A percentile compares a stretch with the other conserved stretches of the same genome.
phyloP scores from a whole-genome alignment of 2,797 vertebrate species.

The Sternarchorhynchus goeldii region DNA sequence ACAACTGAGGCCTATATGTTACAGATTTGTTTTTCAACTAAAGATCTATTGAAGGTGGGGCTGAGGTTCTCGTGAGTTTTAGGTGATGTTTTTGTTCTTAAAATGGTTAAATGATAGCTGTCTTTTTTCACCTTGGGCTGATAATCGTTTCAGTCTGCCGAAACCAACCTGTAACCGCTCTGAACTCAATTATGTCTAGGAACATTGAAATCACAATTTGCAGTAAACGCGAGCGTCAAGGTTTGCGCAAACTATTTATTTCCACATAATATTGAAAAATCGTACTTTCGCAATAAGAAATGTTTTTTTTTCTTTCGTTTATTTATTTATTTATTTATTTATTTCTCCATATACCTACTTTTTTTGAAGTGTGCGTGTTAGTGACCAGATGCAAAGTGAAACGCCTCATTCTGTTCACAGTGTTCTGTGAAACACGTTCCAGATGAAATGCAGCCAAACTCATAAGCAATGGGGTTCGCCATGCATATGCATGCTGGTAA shows the following conservation, averaged over 20 bases:
- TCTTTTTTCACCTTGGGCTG: slow-evolving; percentile 57
- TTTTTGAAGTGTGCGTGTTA: slow-evolving; percentile 9
- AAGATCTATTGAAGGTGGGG: slow-evolving; percentile 47
- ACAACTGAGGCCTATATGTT: slow-evolving; percentile 49
- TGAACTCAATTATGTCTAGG: background rate
- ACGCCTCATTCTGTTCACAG: slow-evolving; percentile 28
- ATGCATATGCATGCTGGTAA: slow-evolving; percentile 33
- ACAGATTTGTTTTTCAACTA: slow-evolving; percentile 35
- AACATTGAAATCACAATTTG: background rate
- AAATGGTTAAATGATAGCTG: slow-evolving; percentile 57
- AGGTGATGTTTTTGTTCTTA: slow-evolving; percentile 55
- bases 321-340: no score
- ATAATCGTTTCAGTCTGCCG: slow-evolving; percentile 65
- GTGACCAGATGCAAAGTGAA: slow-evolving; percentile 45
- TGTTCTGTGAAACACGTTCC: slow-evolving; percentile 25
- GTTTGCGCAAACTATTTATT: slow-evolving; percentile 28
- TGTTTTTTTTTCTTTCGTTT: slow-evolving; percentile 13
- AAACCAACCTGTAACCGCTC: slow-evolving; percentile 30
- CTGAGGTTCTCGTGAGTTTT: slow-evolving; percentile 47
- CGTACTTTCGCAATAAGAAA: slow-evolving; percentile 13
- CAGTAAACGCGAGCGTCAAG: slow-evolving; percentile 9
- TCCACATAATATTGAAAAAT: slow-evolving; percentile 30
- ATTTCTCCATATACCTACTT: background rate
- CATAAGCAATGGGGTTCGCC: slow-evolving; percentile 29
- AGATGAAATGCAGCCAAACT: slow-evolving; percentile 47